Evolutionary conservation across 2,888 invertebrate genomes (phyloP).

Genomic region (Papilio elwesi): DNA sequence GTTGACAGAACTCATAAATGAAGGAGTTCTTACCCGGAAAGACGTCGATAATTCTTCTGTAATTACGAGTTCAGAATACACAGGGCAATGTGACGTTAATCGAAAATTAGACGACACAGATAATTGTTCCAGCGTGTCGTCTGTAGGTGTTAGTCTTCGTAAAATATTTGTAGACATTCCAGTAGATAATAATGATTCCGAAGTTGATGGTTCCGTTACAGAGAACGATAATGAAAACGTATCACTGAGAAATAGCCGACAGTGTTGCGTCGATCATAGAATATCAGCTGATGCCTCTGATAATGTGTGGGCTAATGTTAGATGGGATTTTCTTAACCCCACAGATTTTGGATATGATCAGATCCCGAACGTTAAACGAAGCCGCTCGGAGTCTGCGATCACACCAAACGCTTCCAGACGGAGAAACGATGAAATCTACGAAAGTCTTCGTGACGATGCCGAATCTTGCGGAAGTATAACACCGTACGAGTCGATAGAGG

Average conservation of each 20-base stretch:
- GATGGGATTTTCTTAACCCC: constrained; percentile 79
- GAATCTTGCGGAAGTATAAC: constrained; percentile 79
- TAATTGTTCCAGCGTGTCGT: constrained; percentile 64
- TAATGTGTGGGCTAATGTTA: constrained; percentile 79
- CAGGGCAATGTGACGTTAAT: constrained; percentile 60
- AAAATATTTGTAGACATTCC: constrained; percentile 76
- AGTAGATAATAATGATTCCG: constrained; percentile 69
- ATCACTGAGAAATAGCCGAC: constrained; percentile 69
- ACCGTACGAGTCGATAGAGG: constrained; percentile 81
- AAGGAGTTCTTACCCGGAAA: constrained; percentile 75
- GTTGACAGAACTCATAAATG: constrained; percentile 74
- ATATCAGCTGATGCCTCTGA: constrained; percentile 77
- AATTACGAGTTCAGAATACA: constrained; percentile 66
- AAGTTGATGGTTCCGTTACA: constrained; percentile 65
- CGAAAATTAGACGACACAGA: constrained; percentile 68
- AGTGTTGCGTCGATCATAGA: constrained; percentile 78
- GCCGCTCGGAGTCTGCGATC: constrained; percentile 77
- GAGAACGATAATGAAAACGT: constrained; percentile 73
- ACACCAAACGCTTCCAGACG: constrained; percentile 66
- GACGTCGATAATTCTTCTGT: constrained; percentile 76
- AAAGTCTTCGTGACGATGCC: constrained; percentile 66
- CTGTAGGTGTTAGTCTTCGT: constrained; percentile 63
- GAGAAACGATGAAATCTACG: constrained; percentile 76
- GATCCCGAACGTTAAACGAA: constrained; percentile 73
- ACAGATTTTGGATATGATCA: constrained; percentile 78